Evolutionary conservation across 2,797 vertebrate genomes (phyloP), one percentile per base, ranked within the genome.

Genomic region (Florisuga fusca): DNA sequence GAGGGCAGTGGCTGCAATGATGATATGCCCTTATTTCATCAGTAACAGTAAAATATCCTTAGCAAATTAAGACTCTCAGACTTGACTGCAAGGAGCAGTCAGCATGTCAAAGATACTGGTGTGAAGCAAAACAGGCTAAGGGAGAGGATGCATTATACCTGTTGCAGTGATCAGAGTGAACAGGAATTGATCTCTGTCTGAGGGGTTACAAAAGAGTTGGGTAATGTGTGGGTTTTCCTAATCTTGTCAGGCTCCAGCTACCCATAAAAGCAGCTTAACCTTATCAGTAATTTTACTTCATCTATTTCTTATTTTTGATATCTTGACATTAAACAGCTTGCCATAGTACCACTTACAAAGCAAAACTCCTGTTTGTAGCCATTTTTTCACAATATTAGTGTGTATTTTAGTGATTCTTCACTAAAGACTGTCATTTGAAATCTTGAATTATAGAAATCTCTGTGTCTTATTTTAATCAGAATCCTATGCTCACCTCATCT

Each of bases 401-500:
- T 75, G 67, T 50, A n/a, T 88, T 81, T 75, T 78, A 74, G 48
- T 90, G 55, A 34, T 18, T 43, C 72, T 79, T 81, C 55, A 43
- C 62, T 80, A 72, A 90, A 94, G 84, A 11, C 29, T 94, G 76
- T 55, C 12, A 80, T 93, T 93, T 91, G 54, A 73, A 72, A 69
- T 95, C 54, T 1, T 85, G 81, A 91, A 89, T 92, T 87, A 78
- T 7, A 90, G 72, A 81, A 78, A 89, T 82, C 72, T 73, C 53
- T 63, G 69, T 87, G 34, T 81, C 63, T 93, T 73, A 45, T 36
- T 88, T 80, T 95, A 84, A 91, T 89, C 67, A 26, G 58, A 72
- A 18, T 84, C 23, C 23, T 81, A 6, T 71, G 64, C 61, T 85
- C 86, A 61, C 57, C 53, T 86, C 90, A 64, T 91, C 51, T 71